Conservation (phyloP, 2,888 invertebrate species). For the Molanna angustata region DNA sequence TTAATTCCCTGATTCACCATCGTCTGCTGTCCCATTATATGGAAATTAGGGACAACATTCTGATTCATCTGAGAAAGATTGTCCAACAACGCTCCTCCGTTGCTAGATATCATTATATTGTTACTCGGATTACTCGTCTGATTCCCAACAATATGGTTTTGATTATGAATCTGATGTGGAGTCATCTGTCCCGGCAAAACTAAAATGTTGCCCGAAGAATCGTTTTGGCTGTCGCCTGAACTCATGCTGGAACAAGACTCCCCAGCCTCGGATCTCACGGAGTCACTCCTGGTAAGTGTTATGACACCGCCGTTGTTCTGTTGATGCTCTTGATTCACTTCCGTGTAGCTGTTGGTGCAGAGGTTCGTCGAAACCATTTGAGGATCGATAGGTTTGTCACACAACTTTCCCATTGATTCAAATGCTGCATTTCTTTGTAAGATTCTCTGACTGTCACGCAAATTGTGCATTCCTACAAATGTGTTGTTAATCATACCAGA, state of each 20-base stretch:
- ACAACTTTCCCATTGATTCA: slow-evolving; percentile 41
- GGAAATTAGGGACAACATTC: slow-evolving; percentile 49
- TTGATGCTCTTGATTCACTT: slow-evolving; percentile 20
- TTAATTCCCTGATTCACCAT: slow-evolving; percentile 54
- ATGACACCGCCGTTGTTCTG: slow-evolving; percentile 28
- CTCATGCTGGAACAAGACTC: slow-evolving; percentile 57
- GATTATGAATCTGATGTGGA: slow-evolving; percentile 22
- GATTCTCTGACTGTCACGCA: slow-evolving; percentile 19
- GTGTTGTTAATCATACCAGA: slow-evolving; percentile 23
- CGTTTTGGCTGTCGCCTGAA: slow-evolving; percentile 44
- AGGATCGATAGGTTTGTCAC: slow-evolving; percentile 36
- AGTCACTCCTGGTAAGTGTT: slow-evolving; percentile 51
- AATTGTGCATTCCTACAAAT: slow-evolving; percentile 22
- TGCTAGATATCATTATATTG: slow-evolving; percentile 24
- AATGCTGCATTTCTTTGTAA: slow-evolving; percentile 23
- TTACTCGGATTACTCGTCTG: slow-evolving; percentile 15
- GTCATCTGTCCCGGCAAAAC: slow-evolving; percentile 32
- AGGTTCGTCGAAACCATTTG: slow-evolving; percentile 25
- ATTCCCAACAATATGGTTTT: slow-evolving; percentile 25
- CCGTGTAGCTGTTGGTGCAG: slow-evolving; percentile 33
- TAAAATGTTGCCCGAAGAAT: slow-evolving; percentile 30
- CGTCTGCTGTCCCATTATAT: slow-evolving; percentile 52
- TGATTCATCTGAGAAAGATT: slow-evolving; percentile 5
- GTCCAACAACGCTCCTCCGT: slow-evolving; percentile 19
- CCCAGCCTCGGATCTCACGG: slow-evolving; percentile 57